Conservation (phyloP, 2,113 vertebrate species). For the Cyphomyrus discorhynchus region DNA sequence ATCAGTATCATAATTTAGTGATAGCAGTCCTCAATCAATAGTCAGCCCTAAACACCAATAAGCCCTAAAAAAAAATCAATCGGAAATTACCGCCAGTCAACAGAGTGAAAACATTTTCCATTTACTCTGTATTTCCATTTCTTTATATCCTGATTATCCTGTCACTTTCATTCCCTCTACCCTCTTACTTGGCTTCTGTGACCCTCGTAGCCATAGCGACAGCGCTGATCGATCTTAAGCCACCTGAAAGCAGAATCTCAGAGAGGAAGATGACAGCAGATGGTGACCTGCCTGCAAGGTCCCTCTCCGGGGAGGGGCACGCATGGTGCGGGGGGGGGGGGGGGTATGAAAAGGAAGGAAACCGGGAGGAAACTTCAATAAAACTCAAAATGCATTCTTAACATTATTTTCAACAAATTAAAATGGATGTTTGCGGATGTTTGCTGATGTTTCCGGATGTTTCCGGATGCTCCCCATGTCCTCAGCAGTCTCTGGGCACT, state of each 20-base stretch:
- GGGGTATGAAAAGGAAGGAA: constrained; percentile 12
- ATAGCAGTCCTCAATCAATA: neutral
- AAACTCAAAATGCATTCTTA: neutral
- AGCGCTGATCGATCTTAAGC: constrained; percentile 79
- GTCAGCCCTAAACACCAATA: neutral
- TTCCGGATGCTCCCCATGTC: neutral
- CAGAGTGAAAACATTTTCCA: neutral
- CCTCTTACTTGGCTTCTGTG: constrained; percentile 34
- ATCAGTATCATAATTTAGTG: neutral
- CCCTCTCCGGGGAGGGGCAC: constrained; percentile 63
- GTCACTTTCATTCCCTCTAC: neutral
- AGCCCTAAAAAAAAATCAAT: neutral
- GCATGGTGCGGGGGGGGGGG: constrained; percentile 32
- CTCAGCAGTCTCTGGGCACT: neutral
- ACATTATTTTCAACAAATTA: neutral
- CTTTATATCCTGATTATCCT: neutral
- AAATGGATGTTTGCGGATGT: neutral
- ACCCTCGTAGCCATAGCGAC: constrained; percentile 80
- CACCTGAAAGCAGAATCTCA: constrained; percentile 77
- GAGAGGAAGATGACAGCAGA: constrained; percentile 70
- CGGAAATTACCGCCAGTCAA: neutral
- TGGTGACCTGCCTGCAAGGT: constrained; percentile 73
- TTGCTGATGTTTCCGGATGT: neutral
- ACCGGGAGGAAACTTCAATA: neutral
- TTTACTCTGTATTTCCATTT: neutral